A percentile compares a stretch with the other conserved stretches of the same genome.
Evolutionary conservation across 23 tunicate species (phyloP).

Genomic region (Phallusia fumigata): DNA sequence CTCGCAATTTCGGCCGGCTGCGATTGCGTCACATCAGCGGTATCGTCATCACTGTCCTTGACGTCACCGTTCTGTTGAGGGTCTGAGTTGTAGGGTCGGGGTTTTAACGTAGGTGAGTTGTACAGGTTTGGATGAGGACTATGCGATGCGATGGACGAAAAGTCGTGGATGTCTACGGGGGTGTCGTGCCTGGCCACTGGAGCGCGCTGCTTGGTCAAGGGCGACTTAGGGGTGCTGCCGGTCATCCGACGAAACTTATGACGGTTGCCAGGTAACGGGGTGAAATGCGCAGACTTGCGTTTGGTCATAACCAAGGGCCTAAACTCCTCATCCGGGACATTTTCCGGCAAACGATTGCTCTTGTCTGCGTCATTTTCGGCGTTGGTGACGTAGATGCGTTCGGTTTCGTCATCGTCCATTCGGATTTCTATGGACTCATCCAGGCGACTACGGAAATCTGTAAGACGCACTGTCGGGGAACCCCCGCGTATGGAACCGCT

Average conservation of each 20-base stretch:
- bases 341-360: background rate
- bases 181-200: background rate
- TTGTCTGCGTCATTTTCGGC: background rate
- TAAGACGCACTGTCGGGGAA: slow-evolving; percentile 1
- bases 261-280: background rate
- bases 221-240: slow-evolving; percentile 7
- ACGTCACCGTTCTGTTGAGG: background rate
- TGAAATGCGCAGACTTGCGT: background rate
- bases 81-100: background rate
- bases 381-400: background rate
- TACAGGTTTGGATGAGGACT: background rate
- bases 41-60: background rate
- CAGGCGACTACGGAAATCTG: slow-evolving; percentile 1
- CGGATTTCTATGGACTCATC: background rate
- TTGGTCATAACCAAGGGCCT: background rate
- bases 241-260: slow-evolving; percentile 14
- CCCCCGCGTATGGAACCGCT: background rate
- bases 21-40: background rate
- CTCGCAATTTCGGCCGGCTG: background rate
- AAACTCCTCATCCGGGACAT: background rate
- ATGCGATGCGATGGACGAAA: slow-evolving; percentile 4
- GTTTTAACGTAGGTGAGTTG: background rate
- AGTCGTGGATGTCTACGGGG: background rate
- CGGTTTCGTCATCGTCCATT: slow-evolving; percentile 10
- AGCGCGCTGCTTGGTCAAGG: background rate